A percentile compares a stretch with the other conserved stretches of the same genome.
Conservation (phyloP, 2,797 vertebrate species). For the Serranus cabrilla region DNA sequence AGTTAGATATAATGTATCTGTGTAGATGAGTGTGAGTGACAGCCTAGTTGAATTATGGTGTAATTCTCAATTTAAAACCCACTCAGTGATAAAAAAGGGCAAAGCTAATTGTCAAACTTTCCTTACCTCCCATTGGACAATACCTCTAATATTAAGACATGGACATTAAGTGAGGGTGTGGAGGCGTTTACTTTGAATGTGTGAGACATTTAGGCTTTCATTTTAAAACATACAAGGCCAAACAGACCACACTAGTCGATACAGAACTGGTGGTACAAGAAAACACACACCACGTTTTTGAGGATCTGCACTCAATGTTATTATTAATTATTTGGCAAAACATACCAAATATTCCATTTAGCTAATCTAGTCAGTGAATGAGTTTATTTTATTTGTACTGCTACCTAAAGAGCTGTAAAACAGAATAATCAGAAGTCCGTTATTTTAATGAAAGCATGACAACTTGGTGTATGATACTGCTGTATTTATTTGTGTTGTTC, state of each 20-base stretch:
- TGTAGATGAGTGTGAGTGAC: conserved; percentile 75
- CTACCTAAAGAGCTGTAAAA: conserved; percentile 75
- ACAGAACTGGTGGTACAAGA: conserved; percentile 54
- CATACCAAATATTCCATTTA: conserved; percentile 65
- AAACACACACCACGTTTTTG: conserved; percentile 29
- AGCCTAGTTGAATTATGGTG: conserved; percentile 48
- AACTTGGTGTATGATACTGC: conserved; percentile 87
- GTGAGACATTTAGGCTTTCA: conserved; percentile 56
- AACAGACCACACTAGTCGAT: conserved; percentile 46
- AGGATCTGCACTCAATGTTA: conserved; percentile 44
- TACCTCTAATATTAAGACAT: conserved; percentile 37
- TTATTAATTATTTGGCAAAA: conserved; percentile 59
- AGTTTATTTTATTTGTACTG: conserved; percentile 74
- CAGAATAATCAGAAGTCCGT: conserved; percentile 77
- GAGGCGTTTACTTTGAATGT: conserved; percentile 55
- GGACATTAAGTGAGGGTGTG: conserved; percentile 26
- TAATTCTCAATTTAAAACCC: conserved; percentile 47
- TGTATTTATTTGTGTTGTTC: conserved; percentile 88
- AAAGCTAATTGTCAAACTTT: conserved; percentile 28
- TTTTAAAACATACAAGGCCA: conserved; percentile 33
- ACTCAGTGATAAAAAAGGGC: conserved; percentile 47
- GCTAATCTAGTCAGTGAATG: conserved; percentile 59
- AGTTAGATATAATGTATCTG: conserved; percentile 75
- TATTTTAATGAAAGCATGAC: conserved; percentile 86
- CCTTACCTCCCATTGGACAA: conserved; percentile 38